Percentiles rank a stretch among this genome's conserved stretches.
Evolutionary conservation across 2,888 invertebrate species (phyloP).

Genomic region (Halocaridina rubra): DNA sequence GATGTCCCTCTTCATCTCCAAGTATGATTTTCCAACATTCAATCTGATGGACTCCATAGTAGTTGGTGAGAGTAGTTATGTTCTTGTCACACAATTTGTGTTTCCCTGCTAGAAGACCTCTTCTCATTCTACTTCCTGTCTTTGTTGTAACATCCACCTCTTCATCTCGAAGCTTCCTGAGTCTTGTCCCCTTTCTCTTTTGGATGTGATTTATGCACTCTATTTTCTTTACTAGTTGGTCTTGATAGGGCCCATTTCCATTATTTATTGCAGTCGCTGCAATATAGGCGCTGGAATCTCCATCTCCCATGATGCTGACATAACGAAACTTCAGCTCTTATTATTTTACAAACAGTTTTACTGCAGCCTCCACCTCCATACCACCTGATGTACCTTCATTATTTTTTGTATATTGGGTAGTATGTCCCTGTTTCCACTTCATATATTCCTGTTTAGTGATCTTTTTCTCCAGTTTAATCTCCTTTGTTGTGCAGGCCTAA

Average conservation of each 20-base stretch:
- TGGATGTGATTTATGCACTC: slow-evolving; percentile 19
- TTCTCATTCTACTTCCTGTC: not conserved
- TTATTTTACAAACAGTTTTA: not conserved
- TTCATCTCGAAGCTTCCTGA: not conserved
- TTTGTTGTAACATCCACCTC: not conserved
- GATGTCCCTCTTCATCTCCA: not conserved
- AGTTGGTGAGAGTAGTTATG: not conserved
- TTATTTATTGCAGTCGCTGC: not conserved
- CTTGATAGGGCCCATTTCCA: slow-evolving; percentile 8
- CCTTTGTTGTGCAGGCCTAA: not conserved
- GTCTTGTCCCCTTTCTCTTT: not conserved
- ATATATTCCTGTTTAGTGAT: not conserved
- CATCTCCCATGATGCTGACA: not conserved
- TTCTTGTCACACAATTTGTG: not conserved
- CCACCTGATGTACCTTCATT: not conserved
- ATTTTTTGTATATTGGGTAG: not conserved
- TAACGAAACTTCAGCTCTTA: not conserved
- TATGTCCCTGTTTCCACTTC: not conserved
- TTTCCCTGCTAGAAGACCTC: not conserved
- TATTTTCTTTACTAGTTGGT: not conserved
- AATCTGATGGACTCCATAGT: not conserved
- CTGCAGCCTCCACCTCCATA: slow-evolving; percentile 17
- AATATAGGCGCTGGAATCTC: slow-evolving; percentile 25
- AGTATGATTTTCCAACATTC: not conserved
- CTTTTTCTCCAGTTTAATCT: not conserved